A percentile compares a stretch with the other conserved stretches of the same genome.
Conservation (phyloP, 2,113 vertebrate genomes). For the Pelobates fuscus region DNA sequence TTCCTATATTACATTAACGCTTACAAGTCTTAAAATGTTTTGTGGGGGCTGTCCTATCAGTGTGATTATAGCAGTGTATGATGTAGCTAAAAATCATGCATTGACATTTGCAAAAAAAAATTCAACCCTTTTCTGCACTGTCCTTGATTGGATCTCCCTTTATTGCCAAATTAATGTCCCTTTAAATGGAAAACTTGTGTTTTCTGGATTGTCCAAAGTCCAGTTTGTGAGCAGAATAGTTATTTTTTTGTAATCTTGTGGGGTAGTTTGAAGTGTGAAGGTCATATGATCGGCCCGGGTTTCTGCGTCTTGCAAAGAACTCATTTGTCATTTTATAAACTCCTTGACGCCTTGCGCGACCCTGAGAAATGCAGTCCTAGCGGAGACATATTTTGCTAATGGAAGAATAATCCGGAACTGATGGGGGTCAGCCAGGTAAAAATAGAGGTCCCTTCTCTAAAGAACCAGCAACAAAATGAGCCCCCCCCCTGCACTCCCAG, state of each 20-base stretch:
- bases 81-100: too few relatives aligned
- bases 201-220: neutral
- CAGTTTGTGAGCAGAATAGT: neutral
- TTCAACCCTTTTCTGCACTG: too few relatives aligned
- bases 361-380: conserved; percentile 9
- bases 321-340: conserved; percentile 42
- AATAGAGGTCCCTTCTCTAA: conserved; percentile 26
- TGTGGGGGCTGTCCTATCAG: too few relatives aligned
- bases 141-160: too few relatives aligned
- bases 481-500: neutral
- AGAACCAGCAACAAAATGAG: neutral
- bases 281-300: conserved; percentile 24
- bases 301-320: conserved; percentile 19
- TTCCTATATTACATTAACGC: too few relatives aligned
- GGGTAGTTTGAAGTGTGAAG: conserved; percentile 29
- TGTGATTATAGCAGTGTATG: too few relatives aligned
- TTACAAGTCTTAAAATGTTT: too few relatives aligned
- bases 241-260: neutral
- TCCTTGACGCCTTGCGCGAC: conserved; percentile 20
- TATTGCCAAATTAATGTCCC: too few relatives aligned
- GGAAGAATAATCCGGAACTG: conserved; percentile 39
- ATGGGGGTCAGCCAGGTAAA: conserved; percentile 39
- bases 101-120: too few relatives aligned
- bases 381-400: conserved; percentile 40
- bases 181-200: neutral